These are phyloP conservation scores for Cryptocephalus moraei DNA, from an alignment of 2,888 invertebrate species.

Conservation along the genomic window DNA sequence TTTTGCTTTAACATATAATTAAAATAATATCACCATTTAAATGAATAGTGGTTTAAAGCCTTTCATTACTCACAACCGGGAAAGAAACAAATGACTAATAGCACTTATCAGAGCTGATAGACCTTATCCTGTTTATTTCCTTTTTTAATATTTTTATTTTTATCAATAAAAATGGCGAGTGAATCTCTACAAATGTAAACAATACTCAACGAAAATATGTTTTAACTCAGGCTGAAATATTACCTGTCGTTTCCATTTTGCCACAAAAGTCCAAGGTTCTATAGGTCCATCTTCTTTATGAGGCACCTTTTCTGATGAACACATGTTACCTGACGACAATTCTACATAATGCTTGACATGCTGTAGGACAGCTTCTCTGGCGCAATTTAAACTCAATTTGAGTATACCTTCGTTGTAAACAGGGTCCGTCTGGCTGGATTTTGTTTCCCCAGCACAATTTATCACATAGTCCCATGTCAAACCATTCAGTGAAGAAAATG, in stretches of 20 bases:
- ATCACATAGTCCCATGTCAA: slow-evolving; percentile 65
- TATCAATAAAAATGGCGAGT: no score
- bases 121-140: no score
- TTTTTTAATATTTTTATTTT: no score
- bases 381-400: slow-evolving; percentile 75
- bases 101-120: no score
- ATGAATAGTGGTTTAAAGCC: not conserved
- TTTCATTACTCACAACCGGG: no score
- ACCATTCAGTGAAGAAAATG: slow-evolving; percentile 53
- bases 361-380: slow-evolving; percentile 59
- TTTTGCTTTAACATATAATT: no score
- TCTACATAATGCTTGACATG: slow-evolving; percentile 67
- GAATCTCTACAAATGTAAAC: no score
- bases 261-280: slow-evolving; percentile 79
- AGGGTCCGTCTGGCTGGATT: slow-evolving; percentile 77
- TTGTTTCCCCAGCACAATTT: slow-evolving; percentile 88
- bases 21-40: no score
- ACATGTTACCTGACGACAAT: slow-evolving; percentile 75
- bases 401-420: slow-evolving; percentile 85
- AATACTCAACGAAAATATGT: no score
- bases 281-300: slow-evolving; percentile 65
- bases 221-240: not conserved
- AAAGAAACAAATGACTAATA: no score
- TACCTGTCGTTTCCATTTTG: slow-evolving; percentile 66
- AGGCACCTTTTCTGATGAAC: slow-evolving; percentile 67